Base-by-base conservation (phyloP, 2,113 vertebrate species). In the Nettapus auritus region DNA sequence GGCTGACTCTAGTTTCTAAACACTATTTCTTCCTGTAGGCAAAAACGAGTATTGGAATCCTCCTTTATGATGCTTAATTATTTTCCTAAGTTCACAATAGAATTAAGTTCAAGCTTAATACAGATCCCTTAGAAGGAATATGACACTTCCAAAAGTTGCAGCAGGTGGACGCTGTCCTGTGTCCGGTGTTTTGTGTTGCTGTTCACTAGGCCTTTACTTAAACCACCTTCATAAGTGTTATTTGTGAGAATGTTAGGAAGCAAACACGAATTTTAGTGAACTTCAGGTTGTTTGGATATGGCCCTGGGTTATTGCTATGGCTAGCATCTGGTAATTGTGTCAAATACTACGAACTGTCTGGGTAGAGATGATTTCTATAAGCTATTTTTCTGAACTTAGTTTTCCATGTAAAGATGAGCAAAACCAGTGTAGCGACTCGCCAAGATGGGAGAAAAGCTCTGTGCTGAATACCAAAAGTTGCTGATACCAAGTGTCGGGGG, bases 391-490 rank as follows among this genome's bases (percentile, higher is more conserved):
- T 6, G 1, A 82, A 94, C 86, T 95, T 66, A 91, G 95, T 92
- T 53, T 57, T 82, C 81, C 50, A n/a, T 85, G 31, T 97, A 97
- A 94, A 95, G 56, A 95, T 94, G 96, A 44, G 74, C 93, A 95
- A 91, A 74, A 95, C 85, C 78, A 62, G 31, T 86, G 89, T 96
- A 94, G 55, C 94, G 50, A 44, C 11, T 91, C 92, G 74, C 2
- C 94, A 97, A 96, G 95, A 96, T 59, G 93, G 93, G 93, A 96
- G 96, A 82, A 96, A 96, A 94, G 85, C 81, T 73, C 77, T 92
- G 67, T 91, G 91, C 86, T 95, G 95, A 96, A 34, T 89, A 48
- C 89, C 91, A 73, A 91, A 94, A 87, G 78, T 85, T 89, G 91
- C 62, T 89, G 95, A 57, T 87, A 73, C 1, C 89, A 73, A 92